phyloP scores from a whole-genome alignment of 2,113 vertebrate genomes.

The Hippocampus mohnikei region DNA sequence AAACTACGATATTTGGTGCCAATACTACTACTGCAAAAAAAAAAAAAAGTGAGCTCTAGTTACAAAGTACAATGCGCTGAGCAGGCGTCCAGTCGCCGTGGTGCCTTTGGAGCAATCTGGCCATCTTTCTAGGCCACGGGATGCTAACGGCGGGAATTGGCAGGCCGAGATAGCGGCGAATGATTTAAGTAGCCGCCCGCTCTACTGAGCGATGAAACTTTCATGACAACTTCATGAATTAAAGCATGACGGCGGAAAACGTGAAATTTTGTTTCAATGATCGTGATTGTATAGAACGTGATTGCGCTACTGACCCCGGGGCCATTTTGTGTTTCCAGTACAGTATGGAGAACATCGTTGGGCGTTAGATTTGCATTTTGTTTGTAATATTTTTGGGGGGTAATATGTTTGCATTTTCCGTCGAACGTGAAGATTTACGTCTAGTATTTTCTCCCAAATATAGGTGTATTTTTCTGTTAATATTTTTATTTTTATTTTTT shows the following conservation, averaged over 20 bases:
- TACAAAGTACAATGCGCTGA: conserved; percentile 51
- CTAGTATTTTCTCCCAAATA: no score
- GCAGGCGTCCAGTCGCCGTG: conserved; percentile 57
- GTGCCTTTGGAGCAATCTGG: conserved; percentile 65
- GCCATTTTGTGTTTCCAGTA: conserved; percentile 37
- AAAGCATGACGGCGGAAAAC: conserved; percentile 62
- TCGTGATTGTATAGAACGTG: conserved; percentile 72
- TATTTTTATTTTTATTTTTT: no score
- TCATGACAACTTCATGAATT: conserved; percentile 74
- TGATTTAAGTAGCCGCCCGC: conserved; percentile 64
- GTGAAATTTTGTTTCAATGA: conserved; percentile 72
- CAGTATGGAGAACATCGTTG: conserved; percentile 24
- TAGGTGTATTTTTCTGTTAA: no score
- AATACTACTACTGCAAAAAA: conserved; percentile 25
- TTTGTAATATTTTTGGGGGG: background rate
- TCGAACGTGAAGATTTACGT: no score
- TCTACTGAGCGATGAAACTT: conserved; percentile 71
- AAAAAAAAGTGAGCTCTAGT: conserved; percentile 45
- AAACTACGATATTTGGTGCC: conserved; percentile 32
- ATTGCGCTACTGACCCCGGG: conserved; percentile 67
- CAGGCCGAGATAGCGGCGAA: conserved; percentile 56
- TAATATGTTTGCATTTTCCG: background rate
- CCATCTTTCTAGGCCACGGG: conserved; percentile 68
- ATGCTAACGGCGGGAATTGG: conserved; percentile 63
- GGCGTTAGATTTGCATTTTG: background rate